Evolutionary conservation across 2,888 invertebrate genomes (phyloP).

Genomic region (Ennomos erosarius): DNA sequence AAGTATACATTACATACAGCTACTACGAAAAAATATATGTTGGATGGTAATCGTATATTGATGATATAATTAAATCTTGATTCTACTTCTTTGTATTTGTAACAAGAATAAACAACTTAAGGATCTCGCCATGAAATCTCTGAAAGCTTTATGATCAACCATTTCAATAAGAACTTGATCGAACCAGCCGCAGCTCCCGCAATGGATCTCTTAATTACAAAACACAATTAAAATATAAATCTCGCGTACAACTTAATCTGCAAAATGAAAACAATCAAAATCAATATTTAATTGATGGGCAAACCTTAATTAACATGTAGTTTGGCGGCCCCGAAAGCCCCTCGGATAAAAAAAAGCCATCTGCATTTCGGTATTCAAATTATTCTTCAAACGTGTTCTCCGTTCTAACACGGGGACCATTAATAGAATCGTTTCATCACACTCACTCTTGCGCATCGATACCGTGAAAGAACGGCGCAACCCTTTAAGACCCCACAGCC

Average conservation of each 20-base stretch:
- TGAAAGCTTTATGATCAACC: conserved; percentile 13
- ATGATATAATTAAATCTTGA: too few species aligned
- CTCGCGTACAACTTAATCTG: conserved; percentile 69
- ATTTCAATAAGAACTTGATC: conserved; percentile 23
- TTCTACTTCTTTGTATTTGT: not conserved
- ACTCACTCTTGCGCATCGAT: conserved; percentile 76
- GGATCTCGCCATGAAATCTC: conserved; percentile 18
- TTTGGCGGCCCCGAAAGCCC: conserved; percentile 66
- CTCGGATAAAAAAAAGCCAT: conserved; percentile 82
- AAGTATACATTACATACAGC: too few species aligned
- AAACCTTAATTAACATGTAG: conserved; percentile 85
- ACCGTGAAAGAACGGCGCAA: conserved; percentile 65
- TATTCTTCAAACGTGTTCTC: conserved; percentile 82
- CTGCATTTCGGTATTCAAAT: conserved; percentile 85
- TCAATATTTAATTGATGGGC: conserved; percentile 83
- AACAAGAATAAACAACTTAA: conserved; percentile 14
- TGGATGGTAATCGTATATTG: too few species aligned
- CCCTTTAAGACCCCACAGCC: conserved; percentile 59
- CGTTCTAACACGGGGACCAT: conserved; percentile 60
- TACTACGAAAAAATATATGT: too few species aligned
- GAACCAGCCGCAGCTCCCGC: conserved; percentile 41
- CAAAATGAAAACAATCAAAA: conserved; percentile 79
- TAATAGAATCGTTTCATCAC: conserved; percentile 72
- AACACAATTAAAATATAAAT: conserved; percentile 67
- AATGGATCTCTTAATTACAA: conserved; percentile 64